A percentile compares a stretch with the other conserved stretches of the same genome.
phyloP scores from a whole-genome alignment of 2,888 invertebrate species.

The Ctenicera cuprea region DNA sequence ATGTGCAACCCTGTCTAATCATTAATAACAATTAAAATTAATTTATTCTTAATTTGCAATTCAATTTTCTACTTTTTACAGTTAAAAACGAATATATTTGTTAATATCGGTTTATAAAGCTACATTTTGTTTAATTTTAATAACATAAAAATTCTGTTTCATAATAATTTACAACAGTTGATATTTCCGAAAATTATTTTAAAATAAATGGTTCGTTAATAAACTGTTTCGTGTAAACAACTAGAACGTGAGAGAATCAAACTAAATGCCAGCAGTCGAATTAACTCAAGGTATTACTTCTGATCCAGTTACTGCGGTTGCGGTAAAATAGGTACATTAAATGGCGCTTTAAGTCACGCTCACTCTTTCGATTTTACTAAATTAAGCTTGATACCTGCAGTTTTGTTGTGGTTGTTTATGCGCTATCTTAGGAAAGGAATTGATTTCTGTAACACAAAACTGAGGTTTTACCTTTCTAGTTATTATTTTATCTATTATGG shows the following conservation, averaged over 20 bases:
- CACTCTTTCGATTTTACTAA: slow-evolving; percentile 32
- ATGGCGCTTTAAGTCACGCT: slow-evolving; percentile 49
- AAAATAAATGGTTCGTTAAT: slow-evolving; percentile 33
- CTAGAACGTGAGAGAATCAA: slow-evolving; percentile 69
- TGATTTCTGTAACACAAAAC: background rate
- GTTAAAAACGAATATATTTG: background rate
- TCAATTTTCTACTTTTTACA: slow-evolving; percentile 8
- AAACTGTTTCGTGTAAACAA: slow-evolving; percentile 63
- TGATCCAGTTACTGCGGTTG: slow-evolving; percentile 48
- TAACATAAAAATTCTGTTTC: background rate
- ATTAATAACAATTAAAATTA: slow-evolving; percentile 5
- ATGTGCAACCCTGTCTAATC: background rate
- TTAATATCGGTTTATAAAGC: background rate
- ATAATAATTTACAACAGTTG: slow-evolving; percentile 31
- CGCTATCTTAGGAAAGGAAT: background rate
- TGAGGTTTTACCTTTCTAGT: slow-evolving; percentile 2
- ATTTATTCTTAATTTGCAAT: slow-evolving; percentile 16
- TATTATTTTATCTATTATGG: slow-evolving; percentile 7
- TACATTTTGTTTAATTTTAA: background rate
- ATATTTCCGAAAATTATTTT: slow-evolving; percentile 29
- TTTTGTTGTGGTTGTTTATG: slow-evolving; percentile 20
- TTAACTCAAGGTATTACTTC: slow-evolving; percentile 51
- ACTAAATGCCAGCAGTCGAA: slow-evolving; percentile 63
- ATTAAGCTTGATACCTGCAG: slow-evolving; percentile 31
- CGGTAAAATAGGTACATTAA: slow-evolving; percentile 44